Evolutionary conservation across 2,888 invertebrate species (phyloP).

Genomic region (Dermolepida albohirtum): DNA sequence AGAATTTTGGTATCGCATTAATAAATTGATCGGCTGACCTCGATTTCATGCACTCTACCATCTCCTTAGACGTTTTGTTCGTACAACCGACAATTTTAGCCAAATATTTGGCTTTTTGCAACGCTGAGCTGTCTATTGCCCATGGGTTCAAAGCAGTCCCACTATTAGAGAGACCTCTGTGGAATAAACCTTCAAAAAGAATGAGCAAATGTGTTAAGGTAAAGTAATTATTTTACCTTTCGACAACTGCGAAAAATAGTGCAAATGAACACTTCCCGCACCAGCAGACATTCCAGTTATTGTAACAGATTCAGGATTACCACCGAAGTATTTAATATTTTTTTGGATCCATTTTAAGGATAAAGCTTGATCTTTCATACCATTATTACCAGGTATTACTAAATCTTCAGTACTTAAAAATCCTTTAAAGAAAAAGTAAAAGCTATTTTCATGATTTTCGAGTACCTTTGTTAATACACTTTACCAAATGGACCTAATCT

Average conservation of each 20-base stretch:
- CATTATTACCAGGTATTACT: slow-evolving; percentile 74
- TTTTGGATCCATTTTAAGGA: slow-evolving; percentile 75
- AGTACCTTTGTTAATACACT: neutral
- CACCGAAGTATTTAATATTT: slow-evolving; percentile 76
- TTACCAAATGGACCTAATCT: slow-evolving; percentile 49
- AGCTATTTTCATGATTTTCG: neutral
- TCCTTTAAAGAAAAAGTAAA: slow-evolving; percentile 60
- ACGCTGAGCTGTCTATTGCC: too few species aligned
- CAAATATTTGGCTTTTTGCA: too few species aligned
- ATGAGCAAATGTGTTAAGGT: too few species aligned
- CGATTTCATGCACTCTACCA: too few species aligned
- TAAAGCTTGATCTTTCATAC: slow-evolving; percentile 77
- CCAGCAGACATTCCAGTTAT: slow-evolving; percentile 77
- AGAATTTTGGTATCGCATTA: too few species aligned
- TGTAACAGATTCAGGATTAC: slow-evolving; percentile 74
- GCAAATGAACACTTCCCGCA: slow-evolving; percentile 78
- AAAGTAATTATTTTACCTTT: slow-evolving; percentile 44
- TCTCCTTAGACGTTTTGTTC: too few species aligned
- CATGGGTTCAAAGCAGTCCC: too few species aligned
- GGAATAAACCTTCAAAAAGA: too few species aligned
- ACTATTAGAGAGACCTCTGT: too few species aligned
- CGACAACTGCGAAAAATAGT: slow-evolving; percentile 73
- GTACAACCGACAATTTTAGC: too few species aligned
- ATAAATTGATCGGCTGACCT: too few species aligned
- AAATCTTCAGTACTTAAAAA: slow-evolving; percentile 79